A percentile compares a stretch with the other conserved stretches of the same genome.
Conservation (phyloP, 2,888 invertebrate species). For the Phengaris arion region DNA sequence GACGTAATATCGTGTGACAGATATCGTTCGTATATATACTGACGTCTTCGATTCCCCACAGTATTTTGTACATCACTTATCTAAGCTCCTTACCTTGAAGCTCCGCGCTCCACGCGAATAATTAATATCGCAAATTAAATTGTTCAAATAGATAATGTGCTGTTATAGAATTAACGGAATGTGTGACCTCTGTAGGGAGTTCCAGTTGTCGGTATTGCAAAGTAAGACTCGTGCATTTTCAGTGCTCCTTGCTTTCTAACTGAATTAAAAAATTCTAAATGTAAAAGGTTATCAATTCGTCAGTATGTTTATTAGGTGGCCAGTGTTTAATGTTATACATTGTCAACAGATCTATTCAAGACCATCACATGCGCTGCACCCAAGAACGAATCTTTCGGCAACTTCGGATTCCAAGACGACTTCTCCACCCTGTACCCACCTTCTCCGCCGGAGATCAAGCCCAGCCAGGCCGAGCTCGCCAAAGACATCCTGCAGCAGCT, state of each 20-base stretch:
- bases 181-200: slow-evolving; percentile 72
- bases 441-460: slow-evolving; percentile 68
- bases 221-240: slow-evolving; percentile 55
- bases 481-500: slow-evolving; percentile 83
- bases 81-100: slow-evolving; percentile 76
- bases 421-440: slow-evolving; percentile 62
- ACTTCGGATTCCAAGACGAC: slow-evolving; percentile 56
- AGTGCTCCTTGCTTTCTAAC: slow-evolving; percentile 7
- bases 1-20: slow-evolving; percentile 74
- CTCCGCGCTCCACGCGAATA: slow-evolving; percentile 56
- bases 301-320: neutral
- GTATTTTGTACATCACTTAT: slow-evolving; percentile 74
- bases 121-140: neutral
- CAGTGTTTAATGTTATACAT: slow-evolving; percentile 22
- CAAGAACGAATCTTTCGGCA: slow-evolving; percentile 54
- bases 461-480: slow-evolving; percentile 79
- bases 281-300: neutral
- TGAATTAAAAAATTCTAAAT: neutral
- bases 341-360: slow-evolving; percentile 64
- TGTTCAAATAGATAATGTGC: slow-evolving; percentile 59
- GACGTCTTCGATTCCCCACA: slow-evolving; percentile 62
- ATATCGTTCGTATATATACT: slow-evolving; percentile 75
- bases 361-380: slow-evolving; percentile 64
- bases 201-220: slow-evolving; percentile 66
- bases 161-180: slow-evolving; percentile 71